A percentile compares a stretch with the other conserved stretches of the same genome.
Evolutionary conservation across 2,113 vertebrate species (phyloP).

Genomic region (Epinephelus cyanopodus): DNA sequence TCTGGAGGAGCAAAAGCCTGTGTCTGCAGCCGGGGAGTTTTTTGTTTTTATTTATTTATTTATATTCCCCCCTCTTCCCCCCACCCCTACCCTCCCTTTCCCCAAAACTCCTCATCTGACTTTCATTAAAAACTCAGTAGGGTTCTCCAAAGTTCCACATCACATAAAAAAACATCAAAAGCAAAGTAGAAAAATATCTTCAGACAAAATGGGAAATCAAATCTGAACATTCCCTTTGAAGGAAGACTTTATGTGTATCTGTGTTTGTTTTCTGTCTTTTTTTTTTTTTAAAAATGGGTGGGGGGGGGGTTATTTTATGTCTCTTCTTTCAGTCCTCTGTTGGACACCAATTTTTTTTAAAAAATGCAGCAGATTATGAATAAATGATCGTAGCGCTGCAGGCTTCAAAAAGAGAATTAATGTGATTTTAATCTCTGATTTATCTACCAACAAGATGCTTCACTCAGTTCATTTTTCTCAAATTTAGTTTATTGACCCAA

Average conservation of each 20-base stretch:
- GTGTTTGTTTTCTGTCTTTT: neutral
- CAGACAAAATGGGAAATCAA: constrained; percentile 24
- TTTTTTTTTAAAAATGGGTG: neutral
- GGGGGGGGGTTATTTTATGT: neutral
- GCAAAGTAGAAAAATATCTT: neutral
- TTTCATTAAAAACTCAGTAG: constrained; percentile 42
- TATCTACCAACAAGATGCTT: constrained; percentile 22
- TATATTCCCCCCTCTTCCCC: constrained; percentile 1
- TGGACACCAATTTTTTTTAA: neutral
- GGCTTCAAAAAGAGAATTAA: constrained; percentile 29
- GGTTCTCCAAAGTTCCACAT: constrained; percentile 38
- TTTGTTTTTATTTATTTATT: constrained; percentile 52
- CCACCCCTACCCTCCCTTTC: neutral
- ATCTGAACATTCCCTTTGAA: constrained; percentile 41
- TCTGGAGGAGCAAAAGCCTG: constrained; percentile 60
- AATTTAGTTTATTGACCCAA: constrained; percentile 32
- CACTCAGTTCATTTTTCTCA: constrained; percentile 14
- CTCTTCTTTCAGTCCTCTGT: constrained; percentile 24
- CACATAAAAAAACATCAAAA: constrained; percentile 26
- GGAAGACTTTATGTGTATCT: neutral
- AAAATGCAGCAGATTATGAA: constrained; percentile 22
- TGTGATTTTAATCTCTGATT: constrained; percentile 47
- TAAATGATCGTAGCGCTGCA: constrained; percentile 1
- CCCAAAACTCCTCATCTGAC: constrained; percentile 7
- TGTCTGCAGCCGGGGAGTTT: constrained; percentile 41